Conservation (phyloP, 2,888 invertebrate species). For the Megamerina dolium region DNA sequence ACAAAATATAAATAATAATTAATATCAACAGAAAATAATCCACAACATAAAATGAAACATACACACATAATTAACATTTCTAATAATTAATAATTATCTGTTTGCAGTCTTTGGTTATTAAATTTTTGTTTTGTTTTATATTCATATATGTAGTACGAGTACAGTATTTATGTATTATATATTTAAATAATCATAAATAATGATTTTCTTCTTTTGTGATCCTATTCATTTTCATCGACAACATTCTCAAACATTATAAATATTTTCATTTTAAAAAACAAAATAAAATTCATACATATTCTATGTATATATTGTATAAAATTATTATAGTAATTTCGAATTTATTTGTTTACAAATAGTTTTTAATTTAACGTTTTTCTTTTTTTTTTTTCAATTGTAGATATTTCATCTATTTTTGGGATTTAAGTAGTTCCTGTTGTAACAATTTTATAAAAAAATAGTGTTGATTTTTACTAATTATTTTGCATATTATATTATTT, state of each 20-base stretch:
- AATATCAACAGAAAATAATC: slow-evolving; percentile 3
- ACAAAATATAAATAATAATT: slow-evolving; percentile 7
- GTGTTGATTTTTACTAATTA: too few relatives aligned
- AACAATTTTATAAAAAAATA: too few relatives aligned
- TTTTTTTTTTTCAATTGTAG: too few relatives aligned
- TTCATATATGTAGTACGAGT: slow-evolving; percentile 24
- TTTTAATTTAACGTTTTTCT: too few relatives aligned
- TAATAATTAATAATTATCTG: slow-evolving; percentile 52
- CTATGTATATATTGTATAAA: slow-evolving; percentile 7
- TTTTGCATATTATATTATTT: too few relatives aligned
- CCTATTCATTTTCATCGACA: background rate
- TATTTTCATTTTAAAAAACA: slow-evolving; percentile 4
- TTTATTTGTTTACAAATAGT: too few relatives aligned
- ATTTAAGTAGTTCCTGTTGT: too few relatives aligned
- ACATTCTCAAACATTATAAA: background rate
- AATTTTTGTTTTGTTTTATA: slow-evolving; percentile 36
- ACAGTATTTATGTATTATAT: too few relatives aligned
- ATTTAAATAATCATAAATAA: slow-evolving; percentile 14
- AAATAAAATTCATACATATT: slow-evolving; percentile 4
- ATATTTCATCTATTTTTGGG: too few relatives aligned
- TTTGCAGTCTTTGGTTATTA: slow-evolving; percentile 53
- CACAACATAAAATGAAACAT: background rate
- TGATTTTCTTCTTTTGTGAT: slow-evolving; percentile 22
- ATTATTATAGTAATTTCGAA: too few relatives aligned
- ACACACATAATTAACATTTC: slow-evolving; percentile 41